phyloP scores from a whole-genome alignment of 2,888 invertebrate genomes.

The Kryphioiulus occultus region DNA sequence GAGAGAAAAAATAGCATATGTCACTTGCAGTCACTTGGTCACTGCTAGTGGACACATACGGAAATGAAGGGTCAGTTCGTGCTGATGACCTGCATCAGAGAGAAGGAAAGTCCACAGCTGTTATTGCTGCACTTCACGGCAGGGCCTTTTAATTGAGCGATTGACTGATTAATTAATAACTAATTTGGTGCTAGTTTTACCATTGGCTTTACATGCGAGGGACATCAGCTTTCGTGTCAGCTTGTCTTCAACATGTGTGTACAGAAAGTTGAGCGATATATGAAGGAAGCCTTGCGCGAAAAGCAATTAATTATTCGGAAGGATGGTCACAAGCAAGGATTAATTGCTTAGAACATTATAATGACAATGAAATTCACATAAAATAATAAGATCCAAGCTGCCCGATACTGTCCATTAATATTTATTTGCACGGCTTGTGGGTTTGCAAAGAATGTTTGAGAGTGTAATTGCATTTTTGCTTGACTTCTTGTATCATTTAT shows the following conservation, averaged over 20 bases:
- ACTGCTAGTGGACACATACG: neutral
- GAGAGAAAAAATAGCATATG: conserved; percentile 10
- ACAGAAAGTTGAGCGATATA: too few relatives aligned
- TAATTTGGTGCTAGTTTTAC: neutral
- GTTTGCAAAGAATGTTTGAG: too few relatives aligned
- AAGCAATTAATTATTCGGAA: neutral
- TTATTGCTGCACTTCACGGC: neutral
- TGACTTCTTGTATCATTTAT: too few relatives aligned
- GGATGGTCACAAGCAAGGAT: neutral
- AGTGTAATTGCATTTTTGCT: too few relatives aligned
- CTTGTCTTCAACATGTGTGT: neutral
- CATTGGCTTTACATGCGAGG: neutral
- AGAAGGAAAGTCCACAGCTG: neutral
- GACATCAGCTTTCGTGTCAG: conserved; percentile 10
- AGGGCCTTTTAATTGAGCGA: neutral
- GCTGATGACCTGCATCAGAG: neutral
- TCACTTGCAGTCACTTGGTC: neutral
- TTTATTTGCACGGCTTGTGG: too few relatives aligned
- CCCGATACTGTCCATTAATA: too few relatives aligned
- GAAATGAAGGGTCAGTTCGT: conserved; percentile 11
- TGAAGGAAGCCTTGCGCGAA: too few relatives aligned
- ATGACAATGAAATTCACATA: neutral
- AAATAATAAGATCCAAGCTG: neutral
- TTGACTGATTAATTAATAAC: conserved; percentile 1
- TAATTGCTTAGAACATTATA: neutral